Evolutionary conservation across 2,888 invertebrate species (phyloP).

Genomic region (Tachina fera): DNA sequence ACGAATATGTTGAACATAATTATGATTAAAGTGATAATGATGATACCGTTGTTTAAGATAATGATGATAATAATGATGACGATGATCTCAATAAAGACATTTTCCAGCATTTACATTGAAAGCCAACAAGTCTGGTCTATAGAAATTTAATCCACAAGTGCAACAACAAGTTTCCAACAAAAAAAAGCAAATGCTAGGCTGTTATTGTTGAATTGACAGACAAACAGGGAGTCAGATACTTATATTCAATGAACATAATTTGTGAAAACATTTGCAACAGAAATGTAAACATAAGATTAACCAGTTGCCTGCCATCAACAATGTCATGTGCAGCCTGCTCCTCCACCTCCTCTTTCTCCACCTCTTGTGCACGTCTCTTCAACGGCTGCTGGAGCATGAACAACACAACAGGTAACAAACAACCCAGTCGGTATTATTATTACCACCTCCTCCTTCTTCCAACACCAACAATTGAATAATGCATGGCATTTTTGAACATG

Average conservation of each 20-base stretch:
- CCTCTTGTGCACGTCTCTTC: not conserved
- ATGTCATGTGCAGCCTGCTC: constrained; percentile 23
- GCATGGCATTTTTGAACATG: constrained; percentile 38
- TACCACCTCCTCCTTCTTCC: constrained; percentile 10
- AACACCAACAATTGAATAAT: constrained; percentile 20
- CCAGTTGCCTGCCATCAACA: constrained; percentile 60
- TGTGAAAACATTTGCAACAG: constrained; percentile 68
- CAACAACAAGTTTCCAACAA: constrained; percentile 40
- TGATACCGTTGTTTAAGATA: constrained; percentile 40
- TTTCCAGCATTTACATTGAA: constrained; percentile 36
- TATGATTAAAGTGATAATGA: constrained; percentile 31
- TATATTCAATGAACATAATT: constrained; percentile 54
- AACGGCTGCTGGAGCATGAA: not conserved
- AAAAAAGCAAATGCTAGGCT: constrained; percentile 40
- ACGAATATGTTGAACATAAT: constrained; percentile 28
- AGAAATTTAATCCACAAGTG: constrained; percentile 53
- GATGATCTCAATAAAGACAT: constrained; percentile 67
- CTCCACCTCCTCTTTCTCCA: not conserved
- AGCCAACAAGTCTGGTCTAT: constrained; percentile 62
- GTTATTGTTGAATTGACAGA: constrained; percentile 31
- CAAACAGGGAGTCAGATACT: constrained; percentile 34
- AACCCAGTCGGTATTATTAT: not conserved
- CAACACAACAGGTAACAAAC: constrained; percentile 1
- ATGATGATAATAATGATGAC: constrained; percentile 30
- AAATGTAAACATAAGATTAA: constrained; percentile 66